These are phyloP conservation scores for Micronycteris hirsuta DNA, from an alignment of 2,113 vertebrate genomes.

Conservation along the genomic window DNA sequence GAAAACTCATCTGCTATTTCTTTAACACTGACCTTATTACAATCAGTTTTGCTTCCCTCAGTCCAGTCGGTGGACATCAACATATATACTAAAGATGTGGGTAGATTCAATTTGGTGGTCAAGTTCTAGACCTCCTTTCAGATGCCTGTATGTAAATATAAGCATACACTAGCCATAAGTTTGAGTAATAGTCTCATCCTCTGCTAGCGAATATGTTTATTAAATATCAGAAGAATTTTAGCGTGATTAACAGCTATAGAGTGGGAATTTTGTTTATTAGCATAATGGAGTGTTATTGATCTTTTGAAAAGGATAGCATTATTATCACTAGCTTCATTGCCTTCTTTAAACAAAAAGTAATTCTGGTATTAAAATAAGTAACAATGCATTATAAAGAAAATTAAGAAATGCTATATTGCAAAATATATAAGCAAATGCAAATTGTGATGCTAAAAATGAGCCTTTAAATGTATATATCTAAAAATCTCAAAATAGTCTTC, in stretches of 20 bases:
- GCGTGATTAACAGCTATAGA: background rate
- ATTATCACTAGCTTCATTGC: background rate
- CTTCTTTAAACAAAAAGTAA: background rate
- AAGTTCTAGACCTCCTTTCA: background rate
- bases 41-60: background rate
- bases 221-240: background rate
- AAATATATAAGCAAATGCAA: slow-evolving; percentile 11
- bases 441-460: background rate
- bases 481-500: background rate
- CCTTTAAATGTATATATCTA: background rate
- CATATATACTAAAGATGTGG: background rate
- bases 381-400: background rate
- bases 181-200: background rate
- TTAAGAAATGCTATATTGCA: background rate
- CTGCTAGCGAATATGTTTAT: background rate
- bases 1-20: background rate
- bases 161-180: background rate
- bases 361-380: background rate
- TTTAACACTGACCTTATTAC: background rate
- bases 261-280: background rate
- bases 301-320: background rate
- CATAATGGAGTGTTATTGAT: slow-evolving; percentile 2
- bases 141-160: background rate
- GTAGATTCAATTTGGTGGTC: background rate
- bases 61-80: background rate